Evolutionary conservation across 2,113 vertebrate genomes (phyloP), one percentile per base, ranked within the genome.

Genomic region (Chascanopsetta lugubris): DNA sequence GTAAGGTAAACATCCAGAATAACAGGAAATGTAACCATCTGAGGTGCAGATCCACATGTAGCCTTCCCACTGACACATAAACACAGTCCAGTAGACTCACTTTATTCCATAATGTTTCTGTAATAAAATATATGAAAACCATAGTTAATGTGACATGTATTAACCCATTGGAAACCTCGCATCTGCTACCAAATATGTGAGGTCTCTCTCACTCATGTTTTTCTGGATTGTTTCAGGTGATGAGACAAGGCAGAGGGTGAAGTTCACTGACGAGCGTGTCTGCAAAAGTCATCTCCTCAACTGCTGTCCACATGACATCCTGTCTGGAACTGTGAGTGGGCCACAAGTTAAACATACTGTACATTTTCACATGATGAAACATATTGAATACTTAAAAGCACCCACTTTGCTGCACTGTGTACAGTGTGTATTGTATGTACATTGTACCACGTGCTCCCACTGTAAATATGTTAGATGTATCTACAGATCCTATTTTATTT

Each of bases 201-300:
- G 72, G 75, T 79, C 71, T 63, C 64, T 85, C 88, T 92, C 61
- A 90, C 72, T 61, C 75, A 56, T 61, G 82, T 86, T 89, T 85
- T 87, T 69, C 93, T 94, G 69, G 94, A 93, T 83, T 96, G 88
- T 96, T 98, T 91, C 95, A 99, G 97, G 97, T 67, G 97, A 99
- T 77, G 97, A 98, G 90, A 97, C 96, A 81, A 95, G 97, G 65
- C 97, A 99, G 94, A 94, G 97, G 92, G 96, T 99, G 88, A 99
- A 99, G 93, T 99, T 96, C 78, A 94, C 94, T 30, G 97, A 99
- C 9, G 97, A 99, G 60, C 93, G 97, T 21, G 97, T 99, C 89
- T 99, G 97, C 95, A 99, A 99, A 94, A 99, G 97, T 88, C 97
- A 99, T 82, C 97, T 99, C 5, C 94, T 99, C 86, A 95, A 98